phyloP scores from a whole-genome alignment of 2,888 invertebrate species.

The Deilephila elpenor region DNA sequence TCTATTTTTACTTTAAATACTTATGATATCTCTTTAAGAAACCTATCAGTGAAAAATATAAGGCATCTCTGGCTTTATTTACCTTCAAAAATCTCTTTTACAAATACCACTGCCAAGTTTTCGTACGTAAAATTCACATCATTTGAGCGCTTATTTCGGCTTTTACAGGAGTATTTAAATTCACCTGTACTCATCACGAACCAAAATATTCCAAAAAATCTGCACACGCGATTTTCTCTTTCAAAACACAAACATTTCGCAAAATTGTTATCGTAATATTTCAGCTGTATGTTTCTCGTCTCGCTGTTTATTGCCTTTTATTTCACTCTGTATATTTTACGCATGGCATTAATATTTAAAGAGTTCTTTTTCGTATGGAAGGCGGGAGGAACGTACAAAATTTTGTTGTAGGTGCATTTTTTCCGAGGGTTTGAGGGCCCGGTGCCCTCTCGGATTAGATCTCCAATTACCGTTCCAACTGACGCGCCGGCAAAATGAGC shows the following conservation, averaged over 20 bases:
- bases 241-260: slow-evolving; percentile 34
- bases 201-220: neutral
- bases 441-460: slow-evolving; percentile 45
- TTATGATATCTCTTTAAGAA: no score
- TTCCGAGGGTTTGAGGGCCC: slow-evolving; percentile 37
- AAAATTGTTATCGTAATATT: slow-evolving; percentile 39
- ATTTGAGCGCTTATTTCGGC: neutral
- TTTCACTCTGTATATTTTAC: slow-evolving; percentile 37
- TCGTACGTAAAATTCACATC: neutral
- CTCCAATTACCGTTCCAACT: slow-evolving; percentile 53
- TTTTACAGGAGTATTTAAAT: neutral
- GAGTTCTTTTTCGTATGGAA: slow-evolving; percentile 41
- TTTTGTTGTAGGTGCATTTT: slow-evolving; percentile 40
- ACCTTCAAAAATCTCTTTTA: neutral
- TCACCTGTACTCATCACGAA: neutral
- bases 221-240: slow-evolving; percentile 10
- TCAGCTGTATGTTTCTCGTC: slow-evolving; percentile 37
- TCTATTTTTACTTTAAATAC: no score
- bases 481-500: slow-evolving; percentile 43
- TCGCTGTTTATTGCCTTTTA: slow-evolving; percentile 41
- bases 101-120: no score
- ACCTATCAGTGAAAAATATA: no score
- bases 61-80: no score
- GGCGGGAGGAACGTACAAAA: slow-evolving; percentile 34
- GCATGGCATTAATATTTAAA: slow-evolving; percentile 47